Evolutionary conservation across 2,113 vertebrate genomes (phyloP).

Genomic region (Sinocyclocheilus maitianheensis): DNA sequence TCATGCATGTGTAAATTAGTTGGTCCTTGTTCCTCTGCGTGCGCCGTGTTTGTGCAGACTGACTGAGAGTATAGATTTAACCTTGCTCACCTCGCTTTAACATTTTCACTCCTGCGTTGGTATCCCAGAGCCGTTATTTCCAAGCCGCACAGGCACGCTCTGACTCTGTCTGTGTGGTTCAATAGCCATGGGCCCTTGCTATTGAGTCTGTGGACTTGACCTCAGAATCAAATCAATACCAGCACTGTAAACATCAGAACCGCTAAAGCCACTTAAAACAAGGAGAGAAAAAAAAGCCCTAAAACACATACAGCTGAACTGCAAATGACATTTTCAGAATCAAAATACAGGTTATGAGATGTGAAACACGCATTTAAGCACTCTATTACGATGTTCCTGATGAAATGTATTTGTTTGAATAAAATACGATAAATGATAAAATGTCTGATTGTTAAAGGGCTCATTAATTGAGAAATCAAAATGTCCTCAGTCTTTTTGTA

Average conservation of each 20-base stretch:
- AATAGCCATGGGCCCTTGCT: constrained; percentile 52
- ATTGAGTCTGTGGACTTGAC: constrained; percentile 52
- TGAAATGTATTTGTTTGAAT: background rate
- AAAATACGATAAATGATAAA: background rate
- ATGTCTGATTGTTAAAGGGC: too few species aligned
- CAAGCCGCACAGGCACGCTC: background rate
- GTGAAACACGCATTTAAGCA: background rate
- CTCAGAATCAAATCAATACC: constrained; percentile 57
- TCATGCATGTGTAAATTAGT: constrained; percentile 7
- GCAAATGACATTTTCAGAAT: background rate
- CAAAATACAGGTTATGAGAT: background rate
- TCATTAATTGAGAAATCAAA: background rate
- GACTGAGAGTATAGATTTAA: constrained; percentile 58
- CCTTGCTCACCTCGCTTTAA: constrained; percentile 53
- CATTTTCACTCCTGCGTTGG: constrained; percentile 45
- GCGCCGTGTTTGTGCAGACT: constrained; percentile 27
- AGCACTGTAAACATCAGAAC: constrained; percentile 45
- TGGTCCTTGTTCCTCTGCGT: constrained; percentile 1
- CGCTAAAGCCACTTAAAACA: constrained; percentile 4
- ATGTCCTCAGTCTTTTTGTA: too few species aligned
- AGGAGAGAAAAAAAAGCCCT: constrained; percentile 1
- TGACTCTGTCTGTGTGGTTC: constrained; percentile 45
- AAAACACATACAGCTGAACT: constrained; percentile 1
- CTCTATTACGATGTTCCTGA: background rate
- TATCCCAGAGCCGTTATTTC: constrained; percentile 50